Evolutionary conservation across 2,797 vertebrate genomes (phyloP).

Genomic region (Hypotaenidia okinawae): DNA sequence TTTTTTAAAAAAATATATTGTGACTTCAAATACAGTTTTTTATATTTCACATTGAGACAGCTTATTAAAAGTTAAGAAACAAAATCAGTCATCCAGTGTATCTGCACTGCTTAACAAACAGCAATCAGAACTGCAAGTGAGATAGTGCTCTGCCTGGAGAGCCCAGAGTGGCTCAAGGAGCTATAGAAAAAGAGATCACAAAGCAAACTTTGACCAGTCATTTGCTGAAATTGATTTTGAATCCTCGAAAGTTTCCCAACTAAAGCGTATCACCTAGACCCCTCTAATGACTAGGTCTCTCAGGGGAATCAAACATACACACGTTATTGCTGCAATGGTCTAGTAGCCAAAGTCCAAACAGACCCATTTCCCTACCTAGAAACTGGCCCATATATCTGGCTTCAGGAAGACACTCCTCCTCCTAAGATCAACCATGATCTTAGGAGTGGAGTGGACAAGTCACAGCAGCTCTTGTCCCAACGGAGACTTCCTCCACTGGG

Average conservation of each 20-base stretch:
- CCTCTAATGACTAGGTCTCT: neutral
- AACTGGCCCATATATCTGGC: neutral
- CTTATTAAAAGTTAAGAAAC: neutral
- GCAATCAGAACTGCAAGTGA: neutral
- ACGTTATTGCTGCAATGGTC: neutral
- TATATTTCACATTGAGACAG: neutral
- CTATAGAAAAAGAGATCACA: neutral
- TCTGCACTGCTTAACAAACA: neutral
- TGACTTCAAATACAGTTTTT: neutral
- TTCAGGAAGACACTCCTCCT: neutral
- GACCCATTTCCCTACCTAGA: neutral
- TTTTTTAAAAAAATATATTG: neutral
- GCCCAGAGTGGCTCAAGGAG: neutral
- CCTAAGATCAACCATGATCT: neutral
- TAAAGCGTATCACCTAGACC: neutral
- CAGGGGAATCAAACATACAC: neutral
- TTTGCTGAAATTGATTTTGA: neutral
- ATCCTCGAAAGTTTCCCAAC: neutral
- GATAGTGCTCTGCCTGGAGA: neutral
- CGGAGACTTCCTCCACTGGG: neutral
- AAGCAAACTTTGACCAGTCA: neutral
- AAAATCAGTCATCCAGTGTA: neutral
- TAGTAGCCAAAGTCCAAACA: neutral
- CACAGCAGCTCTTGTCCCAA: neutral
- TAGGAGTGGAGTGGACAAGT: neutral